Base-by-base conservation (phyloP, 2,888 invertebrate genomes). In the Tetragonula carbonaria region DNA sequence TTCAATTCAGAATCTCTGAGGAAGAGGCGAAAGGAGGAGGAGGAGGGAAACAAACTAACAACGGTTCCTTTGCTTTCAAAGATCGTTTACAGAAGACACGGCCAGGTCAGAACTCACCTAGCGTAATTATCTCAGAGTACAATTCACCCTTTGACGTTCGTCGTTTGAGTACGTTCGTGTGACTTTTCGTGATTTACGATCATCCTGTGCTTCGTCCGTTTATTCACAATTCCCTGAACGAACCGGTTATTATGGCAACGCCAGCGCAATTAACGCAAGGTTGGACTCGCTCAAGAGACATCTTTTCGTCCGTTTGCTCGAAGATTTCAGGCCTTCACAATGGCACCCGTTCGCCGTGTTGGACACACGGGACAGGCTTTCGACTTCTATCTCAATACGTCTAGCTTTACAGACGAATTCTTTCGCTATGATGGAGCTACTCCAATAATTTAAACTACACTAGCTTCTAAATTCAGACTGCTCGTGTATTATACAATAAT, bases 181-280 rank as follows among this genome's bases (percentile, higher is more conserved):
- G 65, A 78, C 67, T 78, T 65, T 78, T 73, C 65, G 66, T 85
- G 85, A 86, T 86, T 86, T 86, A 86, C 85, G 78, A 65, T 65
- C 38, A 63, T 45, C 51, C 65, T 33, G 50, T n/a, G 65, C 80
- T 21, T 23, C 70, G 45, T 51, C 51, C 67, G 14, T 51, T 23
- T 51, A 51, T n/a, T 50, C 66, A 62, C 55, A 16, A 74, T 84
- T 84, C 85, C 50, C 14, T 59, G 85, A 85, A 85, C 51, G 28
- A n/a, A 73, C 50, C 79, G 70, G 74, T 83, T 84, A 78, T 84
- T 70, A 63, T 53, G 28, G n/a, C 45, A 53, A 11, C 18, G n/a
- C 45, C 18, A 23, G 66, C 23, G 53, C 68, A 73, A 73, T 77
- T 68, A 74, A 65, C 14, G 16, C 0, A 14, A 33, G n/a, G 63